Evolutionary conservation across 2,797 vertebrate genomes (phyloP).

Genomic region (Crocodylus rhombifer): DNA sequence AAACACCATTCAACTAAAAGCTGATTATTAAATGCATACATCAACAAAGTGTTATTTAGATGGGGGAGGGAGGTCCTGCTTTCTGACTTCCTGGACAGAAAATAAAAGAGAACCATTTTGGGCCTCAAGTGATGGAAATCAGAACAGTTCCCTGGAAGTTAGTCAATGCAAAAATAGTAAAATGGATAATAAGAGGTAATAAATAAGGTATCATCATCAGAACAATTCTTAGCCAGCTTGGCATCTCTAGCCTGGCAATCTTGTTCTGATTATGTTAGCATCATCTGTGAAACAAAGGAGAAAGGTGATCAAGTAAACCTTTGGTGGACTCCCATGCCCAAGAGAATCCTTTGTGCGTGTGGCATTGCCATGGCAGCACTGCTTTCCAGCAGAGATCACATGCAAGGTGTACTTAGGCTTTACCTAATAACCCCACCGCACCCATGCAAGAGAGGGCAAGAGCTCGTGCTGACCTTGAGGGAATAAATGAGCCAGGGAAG

Average conservation of each 20-base stretch:
- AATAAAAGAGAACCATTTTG: background rate
- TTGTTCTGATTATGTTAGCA: conserved; percentile 24
- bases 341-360: background rate
- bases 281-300: background rate
- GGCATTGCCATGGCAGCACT: background rate
- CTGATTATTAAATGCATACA: background rate
- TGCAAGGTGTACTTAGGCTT: background rate
- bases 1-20: background rate
- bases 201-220: conserved; percentile 4
- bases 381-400: background rate
- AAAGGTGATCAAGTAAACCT: conserved; percentile 42
- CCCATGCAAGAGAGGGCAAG: fast-evolving
- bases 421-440: background rate
- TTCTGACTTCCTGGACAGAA: background rate
- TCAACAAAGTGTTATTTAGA: background rate
- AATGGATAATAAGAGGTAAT: background rate
- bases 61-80: background rate
- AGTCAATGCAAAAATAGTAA: background rate
- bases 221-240: background rate
- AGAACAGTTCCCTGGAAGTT: background rate
- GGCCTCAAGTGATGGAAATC: background rate
- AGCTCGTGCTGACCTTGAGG: background rate
- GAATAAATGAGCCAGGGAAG: background rate
- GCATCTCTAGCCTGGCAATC: conserved; percentile 29
- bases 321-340: conserved; percentile 2